Evolutionary conservation across 2,797 vertebrate genomes (phyloP).

Genomic region (Crenuchus spilurus): DNA sequence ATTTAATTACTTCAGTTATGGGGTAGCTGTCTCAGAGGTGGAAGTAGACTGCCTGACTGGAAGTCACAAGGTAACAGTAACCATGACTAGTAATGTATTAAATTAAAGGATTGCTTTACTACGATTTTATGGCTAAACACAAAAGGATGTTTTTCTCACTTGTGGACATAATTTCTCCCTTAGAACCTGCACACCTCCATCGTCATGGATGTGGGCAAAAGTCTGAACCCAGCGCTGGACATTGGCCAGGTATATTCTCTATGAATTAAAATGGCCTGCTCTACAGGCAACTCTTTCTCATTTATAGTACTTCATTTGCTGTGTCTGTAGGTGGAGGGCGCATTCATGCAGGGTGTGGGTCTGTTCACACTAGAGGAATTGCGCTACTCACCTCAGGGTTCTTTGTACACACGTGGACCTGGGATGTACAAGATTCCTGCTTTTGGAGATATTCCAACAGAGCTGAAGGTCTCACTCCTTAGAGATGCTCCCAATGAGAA

Average conservation of each 20-base stretch:
- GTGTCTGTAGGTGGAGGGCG: constrained; percentile 88
- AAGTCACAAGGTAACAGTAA: constrained; percentile 84
- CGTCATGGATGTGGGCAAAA: constrained; percentile 95
- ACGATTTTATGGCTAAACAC: too few species aligned
- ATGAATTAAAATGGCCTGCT: not conserved
- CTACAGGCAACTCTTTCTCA: not conserved
- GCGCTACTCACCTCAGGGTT: constrained; percentile 87
- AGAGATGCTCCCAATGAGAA: constrained; percentile 88
- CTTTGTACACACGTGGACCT: constrained; percentile 88
- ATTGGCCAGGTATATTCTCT: constrained; percentile 89
- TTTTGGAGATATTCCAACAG: constrained; percentile 88
- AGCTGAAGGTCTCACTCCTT: constrained; percentile 88
- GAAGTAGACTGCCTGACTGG: constrained; percentile 96
- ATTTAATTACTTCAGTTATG: constrained; percentile 88
- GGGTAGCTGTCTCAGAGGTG: constrained; percentile 91
- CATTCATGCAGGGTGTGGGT: constrained; percentile 91
- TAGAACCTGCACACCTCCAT: constrained; percentile 92
- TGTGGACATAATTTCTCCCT: not conserved
- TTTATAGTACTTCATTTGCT: not conserved
- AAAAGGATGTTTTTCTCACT: too few species aligned
- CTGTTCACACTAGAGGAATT: constrained; percentile 95
- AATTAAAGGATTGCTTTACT: not conserved
- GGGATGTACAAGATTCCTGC: constrained; percentile 95
- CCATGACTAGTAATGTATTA: not conserved
- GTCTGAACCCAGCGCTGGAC: constrained; percentile 94